Base-by-base conservation (phyloP, 2,113 vertebrate species). In the Podarcis cretensis region DNA sequence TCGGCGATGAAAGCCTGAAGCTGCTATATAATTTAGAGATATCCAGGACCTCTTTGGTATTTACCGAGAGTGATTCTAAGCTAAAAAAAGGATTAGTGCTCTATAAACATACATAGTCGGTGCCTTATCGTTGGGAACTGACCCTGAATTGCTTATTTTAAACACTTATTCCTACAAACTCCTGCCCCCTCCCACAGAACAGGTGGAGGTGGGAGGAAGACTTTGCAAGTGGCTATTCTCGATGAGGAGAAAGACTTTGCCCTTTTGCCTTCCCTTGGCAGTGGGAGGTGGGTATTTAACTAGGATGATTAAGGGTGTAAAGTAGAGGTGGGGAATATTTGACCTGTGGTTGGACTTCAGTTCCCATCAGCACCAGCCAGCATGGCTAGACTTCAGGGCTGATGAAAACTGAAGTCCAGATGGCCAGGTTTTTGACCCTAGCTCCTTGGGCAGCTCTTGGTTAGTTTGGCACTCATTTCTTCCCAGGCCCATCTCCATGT, bases 1-100 rank as follows among this genome's bases (percentile, higher is more conserved):
- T 68, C 43, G 6, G 81, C 82, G 76, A 89, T 89, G 83, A 88
- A 68, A 83, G n/a, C 81, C n/a, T 69, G 73, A 83, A 68, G 65
- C 74, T 84, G 77, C 63, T 78, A 69, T 83, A 69, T 43, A 54
- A 79, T 86, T 86, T 79, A 79, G 75, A 86, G 63, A 89, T 66
- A 89, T 48, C 57, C 69, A 89, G 40, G 18, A 54, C 37, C 81
- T 71, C 73, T 78, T 77, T 83, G 87, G 43, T 89, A 83, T 83
- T 78, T 89, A 84, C 65, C 54, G 32, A 69, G 71, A 68, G 65
- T 89, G 74, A 84, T 78, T 89, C 82, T 65, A 89, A 89, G 81
- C 74, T 89, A 77, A 77, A 87, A 80, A 82, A 84, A 77, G 81
- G n/a, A 83, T 89, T 84, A 89, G 59, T 68, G 30, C 25, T 78